Conservation (phyloP, 2,113 vertebrate genomes). For the Pseudonaja textilis region DNA sequence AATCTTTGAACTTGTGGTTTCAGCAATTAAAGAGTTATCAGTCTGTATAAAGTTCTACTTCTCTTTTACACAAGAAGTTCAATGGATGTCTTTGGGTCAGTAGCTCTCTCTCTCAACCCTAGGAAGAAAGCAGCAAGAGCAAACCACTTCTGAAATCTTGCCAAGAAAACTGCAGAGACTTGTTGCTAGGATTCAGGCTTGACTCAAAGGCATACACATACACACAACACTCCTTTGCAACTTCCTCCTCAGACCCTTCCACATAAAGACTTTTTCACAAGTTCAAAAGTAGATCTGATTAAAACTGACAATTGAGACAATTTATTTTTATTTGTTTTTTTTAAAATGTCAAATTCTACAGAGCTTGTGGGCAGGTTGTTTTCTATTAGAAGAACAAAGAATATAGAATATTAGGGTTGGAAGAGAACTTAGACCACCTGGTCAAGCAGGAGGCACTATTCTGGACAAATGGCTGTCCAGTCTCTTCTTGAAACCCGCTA, state of each 20-base stretch:
- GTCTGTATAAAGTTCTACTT: not conserved
- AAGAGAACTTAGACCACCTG: not conserved
- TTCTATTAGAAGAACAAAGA: not conserved
- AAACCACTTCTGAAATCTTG: not conserved
- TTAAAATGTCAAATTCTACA: not conserved
- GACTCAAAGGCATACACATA: not conserved
- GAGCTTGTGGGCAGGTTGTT: not conserved
- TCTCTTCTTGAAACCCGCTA: not conserved
- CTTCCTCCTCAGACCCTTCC: not conserved
- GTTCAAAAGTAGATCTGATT: not conserved
- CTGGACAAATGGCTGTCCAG: not conserved
- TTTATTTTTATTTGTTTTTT: not conserved
- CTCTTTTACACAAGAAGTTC: not conserved
- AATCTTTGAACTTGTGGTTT: not conserved
- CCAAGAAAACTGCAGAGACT: not conserved
- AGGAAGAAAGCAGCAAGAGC: not conserved
- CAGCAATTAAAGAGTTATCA: not conserved
- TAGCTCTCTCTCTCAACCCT: not conserved
- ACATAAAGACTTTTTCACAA: not conserved
- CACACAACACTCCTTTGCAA: not conserved
- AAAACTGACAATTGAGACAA: not conserved
- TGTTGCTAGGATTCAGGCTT: not conserved
- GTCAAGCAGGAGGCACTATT: not conserved
- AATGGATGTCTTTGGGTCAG: not conserved
- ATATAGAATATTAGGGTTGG: not conserved